phyloP scores from a whole-genome alignment of 2,113 vertebrate species.

The Apodemus sylvaticus region DNA sequence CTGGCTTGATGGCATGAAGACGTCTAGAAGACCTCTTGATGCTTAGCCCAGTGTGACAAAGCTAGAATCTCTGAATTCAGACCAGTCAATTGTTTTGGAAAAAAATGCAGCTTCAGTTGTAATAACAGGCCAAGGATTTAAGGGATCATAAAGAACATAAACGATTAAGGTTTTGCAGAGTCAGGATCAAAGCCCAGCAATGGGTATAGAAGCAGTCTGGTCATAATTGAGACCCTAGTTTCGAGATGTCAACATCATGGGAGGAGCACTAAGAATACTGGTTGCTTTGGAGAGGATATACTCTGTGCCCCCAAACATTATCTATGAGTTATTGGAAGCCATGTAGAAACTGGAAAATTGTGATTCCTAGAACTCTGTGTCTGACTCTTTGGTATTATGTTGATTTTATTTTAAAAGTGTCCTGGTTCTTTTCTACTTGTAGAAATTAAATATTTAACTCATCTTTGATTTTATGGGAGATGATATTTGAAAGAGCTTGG shows the following conservation, averaged over 20 bases:
- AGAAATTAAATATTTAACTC: neutral
- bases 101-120: neutral
- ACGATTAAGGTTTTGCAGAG: neutral
- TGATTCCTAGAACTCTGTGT: neutral
- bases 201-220: neutral
- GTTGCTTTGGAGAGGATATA: neutral
- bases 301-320: neutral
- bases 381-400: neutral
- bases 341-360: neutral
- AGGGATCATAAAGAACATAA: neutral
- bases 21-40: neutral
- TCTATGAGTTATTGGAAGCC: neutral
- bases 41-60: neutral
- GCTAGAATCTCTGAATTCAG: neutral
- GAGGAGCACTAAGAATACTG: rapidly evolving
- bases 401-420: neutral
- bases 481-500: neutral
- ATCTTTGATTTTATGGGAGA: neutral
- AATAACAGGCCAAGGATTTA: neutral
- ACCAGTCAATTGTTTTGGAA: neutral
- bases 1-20: neutral
- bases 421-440: neutral
- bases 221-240: neutral
- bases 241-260: neutral
- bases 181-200: neutral